Percentiles rank a stretch among this genome's conserved stretches.
Conservation (phyloP, 2,888 invertebrate genomes). For the Spisula solida region DNA sequence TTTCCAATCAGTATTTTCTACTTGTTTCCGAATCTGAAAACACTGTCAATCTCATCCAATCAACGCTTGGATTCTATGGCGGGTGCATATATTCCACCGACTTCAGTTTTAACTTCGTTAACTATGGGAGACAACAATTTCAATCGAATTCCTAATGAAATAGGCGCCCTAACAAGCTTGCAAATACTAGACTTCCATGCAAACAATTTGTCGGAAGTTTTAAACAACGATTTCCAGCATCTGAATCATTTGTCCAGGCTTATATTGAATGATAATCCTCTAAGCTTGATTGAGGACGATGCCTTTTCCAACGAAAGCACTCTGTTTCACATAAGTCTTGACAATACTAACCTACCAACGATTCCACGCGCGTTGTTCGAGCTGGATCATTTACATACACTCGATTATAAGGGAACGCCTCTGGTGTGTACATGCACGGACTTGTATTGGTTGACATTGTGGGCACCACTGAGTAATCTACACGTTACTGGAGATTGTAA, state of each 20-base stretch:
- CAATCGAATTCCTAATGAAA: slow-evolving; percentile 8
- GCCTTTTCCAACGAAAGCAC: slow-evolving; percentile 17
- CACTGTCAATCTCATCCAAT: slow-evolving; percentile 30
- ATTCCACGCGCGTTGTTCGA: slow-evolving; percentile 23
- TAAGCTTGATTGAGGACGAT: slow-evolving; percentile 2
- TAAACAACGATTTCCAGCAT: slow-evolving; percentile 21
- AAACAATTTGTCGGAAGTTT: slow-evolving; percentile 35
- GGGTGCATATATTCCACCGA: neutral
- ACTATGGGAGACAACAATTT: slow-evolving; percentile 25
- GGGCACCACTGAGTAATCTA: slow-evolving; percentile 16
- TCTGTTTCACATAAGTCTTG: slow-evolving; percentile 32
- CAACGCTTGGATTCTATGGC: slow-evolving; percentile 28
- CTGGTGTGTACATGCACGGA: slow-evolving; percentile 30
- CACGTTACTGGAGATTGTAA: slow-evolving; percentile 32
- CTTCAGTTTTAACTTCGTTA: neutral
- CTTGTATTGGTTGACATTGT: slow-evolving; percentile 32
- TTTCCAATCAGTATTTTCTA: slow-evolving; percentile 29
- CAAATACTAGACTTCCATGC: slow-evolving; percentile 27
- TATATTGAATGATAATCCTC: slow-evolving; percentile 31
- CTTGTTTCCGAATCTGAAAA: slow-evolving; percentile 33
- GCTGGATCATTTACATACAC: slow-evolving; percentile 29
- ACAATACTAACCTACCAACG: slow-evolving; percentile 17
- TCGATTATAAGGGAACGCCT: slow-evolving; percentile 26
- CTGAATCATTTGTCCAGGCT: slow-evolving; percentile 32
- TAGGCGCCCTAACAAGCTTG: slow-evolving; percentile 25